Percentiles rank a stretch among this genome's conserved stretches.
These are phyloP conservation scores for Momotus momota DNA, from an alignment of 2,797 vertebrate species.

Conservation along the genomic window DNA sequence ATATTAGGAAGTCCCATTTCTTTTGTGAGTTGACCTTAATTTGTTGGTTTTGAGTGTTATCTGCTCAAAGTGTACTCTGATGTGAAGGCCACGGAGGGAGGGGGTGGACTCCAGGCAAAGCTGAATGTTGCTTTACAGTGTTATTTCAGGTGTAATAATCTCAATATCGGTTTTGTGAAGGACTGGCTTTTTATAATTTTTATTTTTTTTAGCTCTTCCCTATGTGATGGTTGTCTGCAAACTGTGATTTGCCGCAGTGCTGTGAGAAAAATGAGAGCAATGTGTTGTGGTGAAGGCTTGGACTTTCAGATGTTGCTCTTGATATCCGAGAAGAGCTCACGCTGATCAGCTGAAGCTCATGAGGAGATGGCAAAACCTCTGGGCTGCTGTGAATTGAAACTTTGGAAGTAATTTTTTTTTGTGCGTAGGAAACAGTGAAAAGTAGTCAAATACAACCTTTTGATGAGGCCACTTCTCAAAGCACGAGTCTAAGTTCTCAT, in stretches of 20 bases:
- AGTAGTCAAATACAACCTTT: neutral
- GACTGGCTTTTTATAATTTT: neutral
- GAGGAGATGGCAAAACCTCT: neutral
- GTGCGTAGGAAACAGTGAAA: neutral
- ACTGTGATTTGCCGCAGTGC: neutral
- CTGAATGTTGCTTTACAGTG: accelerated
- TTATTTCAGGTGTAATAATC: neutral
- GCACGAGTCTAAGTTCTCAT: accelerated
- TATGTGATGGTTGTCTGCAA: neutral
- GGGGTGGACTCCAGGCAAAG: neutral
- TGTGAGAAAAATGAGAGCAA: neutral
- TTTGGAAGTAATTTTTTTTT: neutral
- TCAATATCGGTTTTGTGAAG: neutral
- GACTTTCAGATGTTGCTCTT: neutral
- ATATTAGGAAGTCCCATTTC: neutral
- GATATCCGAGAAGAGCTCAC: neutral
- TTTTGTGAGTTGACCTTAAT: neutral
- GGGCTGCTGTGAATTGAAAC: neutral
- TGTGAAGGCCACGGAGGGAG: neutral
- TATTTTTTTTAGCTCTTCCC: neutral
- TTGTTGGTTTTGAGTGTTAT: neutral
- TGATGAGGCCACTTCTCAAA: accelerated
- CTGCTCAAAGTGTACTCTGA: neutral
- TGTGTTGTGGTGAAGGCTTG: neutral
- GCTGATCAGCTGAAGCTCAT: neutral